Base-by-base conservation (phyloP, 1,140 invertebrate genomes). In the Drosophila murphyi region DNA sequence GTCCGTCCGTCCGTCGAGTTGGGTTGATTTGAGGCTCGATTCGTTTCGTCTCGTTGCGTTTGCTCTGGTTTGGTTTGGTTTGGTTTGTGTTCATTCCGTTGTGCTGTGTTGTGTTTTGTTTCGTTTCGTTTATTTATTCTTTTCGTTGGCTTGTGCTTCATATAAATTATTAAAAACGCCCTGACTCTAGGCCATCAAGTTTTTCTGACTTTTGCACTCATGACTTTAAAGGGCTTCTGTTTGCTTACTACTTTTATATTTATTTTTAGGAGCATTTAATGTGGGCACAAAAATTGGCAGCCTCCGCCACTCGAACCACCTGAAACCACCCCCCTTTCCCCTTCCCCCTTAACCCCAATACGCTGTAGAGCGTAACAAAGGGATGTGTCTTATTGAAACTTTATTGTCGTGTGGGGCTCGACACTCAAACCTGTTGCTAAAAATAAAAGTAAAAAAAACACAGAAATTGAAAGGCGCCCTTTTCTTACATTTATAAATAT, bases 161-260 rank as follows among this genome's bases (percentile, higher is more conserved):
- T 72, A 78, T 86, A 86, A 86, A 85, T 86, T 85, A 85, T 85
- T 85, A 75, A 85, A 81, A 86, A 72, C 54, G 61, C 73, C 64
- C 62, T 80, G 73, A 60, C 55, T 76, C 29, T 52, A n/a, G 73
- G 68, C 69, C 50, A 72, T 76, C 47, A 72, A 72, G 45, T 76
- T 50, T 10, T 55, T 12, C 41, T 6, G 47, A 69, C 57, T 74
- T 70, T 35, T 32, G 31, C 7, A 32, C 32, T 3, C 7, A 8
- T 55, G 35, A 39, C 67, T 63, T 70, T 75, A 71, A 70, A 57
- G 55, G 7, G 10, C 28, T 37, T 29, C 37, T 3, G 39, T 29
- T 41, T 32, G 41, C 20, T 35, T 28, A 37, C 51, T 54, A 37
- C 51, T 59, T 47, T 54, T 12, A 20, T 20, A 20, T 20, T 20